A percentile compares a stretch with the other conserved stretches of the same genome.
Evolutionary conservation across 53 echinoderm and acorn worm genomes (phyloP).

Genomic region (Hippasteria phrygiana): DNA sequence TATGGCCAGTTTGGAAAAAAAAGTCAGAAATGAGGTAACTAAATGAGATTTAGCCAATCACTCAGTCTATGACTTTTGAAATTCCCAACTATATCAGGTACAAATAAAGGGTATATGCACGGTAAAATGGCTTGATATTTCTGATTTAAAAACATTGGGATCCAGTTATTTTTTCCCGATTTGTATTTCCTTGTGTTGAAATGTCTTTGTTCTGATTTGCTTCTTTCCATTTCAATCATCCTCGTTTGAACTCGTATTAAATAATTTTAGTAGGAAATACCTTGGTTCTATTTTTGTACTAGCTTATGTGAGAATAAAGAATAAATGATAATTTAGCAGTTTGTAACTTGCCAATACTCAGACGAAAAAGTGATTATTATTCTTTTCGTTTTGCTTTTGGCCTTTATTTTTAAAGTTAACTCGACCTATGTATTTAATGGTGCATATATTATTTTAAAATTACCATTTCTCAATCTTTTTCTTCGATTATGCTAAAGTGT

Average conservation of each 20-base stretch:
- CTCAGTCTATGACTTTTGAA: too few relatives aligned
- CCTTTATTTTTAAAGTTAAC: not conserved
- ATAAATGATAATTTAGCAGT: not conserved
- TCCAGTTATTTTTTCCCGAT: too few relatives aligned
- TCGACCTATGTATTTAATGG: not conserved
- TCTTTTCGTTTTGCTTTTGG: not conserved
- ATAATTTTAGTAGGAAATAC: not conserved
- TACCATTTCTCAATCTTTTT: too few relatives aligned
- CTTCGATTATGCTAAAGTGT: too few relatives aligned
- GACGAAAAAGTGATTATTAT: not conserved
- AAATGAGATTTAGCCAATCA: too few relatives aligned
- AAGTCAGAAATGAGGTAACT: too few relatives aligned
- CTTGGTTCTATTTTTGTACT: constrained; percentile 31
- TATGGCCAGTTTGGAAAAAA: too few relatives aligned
- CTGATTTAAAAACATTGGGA: too few relatives aligned
- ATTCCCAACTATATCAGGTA: too few relatives aligned
- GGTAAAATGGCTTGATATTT: too few relatives aligned
- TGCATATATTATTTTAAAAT: not conserved
- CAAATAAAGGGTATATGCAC: too few relatives aligned
- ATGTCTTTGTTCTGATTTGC: not conserved
- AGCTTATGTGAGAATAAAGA: not conserved
- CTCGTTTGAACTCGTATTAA: too few relatives aligned
- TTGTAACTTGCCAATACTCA: constrained; percentile 33
- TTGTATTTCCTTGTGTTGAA: not conserved
- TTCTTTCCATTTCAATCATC: not conserved